phyloP scores from a whole-genome alignment of 2,888 invertebrate species.

The Aphidoletes aphidimyza region DNA sequence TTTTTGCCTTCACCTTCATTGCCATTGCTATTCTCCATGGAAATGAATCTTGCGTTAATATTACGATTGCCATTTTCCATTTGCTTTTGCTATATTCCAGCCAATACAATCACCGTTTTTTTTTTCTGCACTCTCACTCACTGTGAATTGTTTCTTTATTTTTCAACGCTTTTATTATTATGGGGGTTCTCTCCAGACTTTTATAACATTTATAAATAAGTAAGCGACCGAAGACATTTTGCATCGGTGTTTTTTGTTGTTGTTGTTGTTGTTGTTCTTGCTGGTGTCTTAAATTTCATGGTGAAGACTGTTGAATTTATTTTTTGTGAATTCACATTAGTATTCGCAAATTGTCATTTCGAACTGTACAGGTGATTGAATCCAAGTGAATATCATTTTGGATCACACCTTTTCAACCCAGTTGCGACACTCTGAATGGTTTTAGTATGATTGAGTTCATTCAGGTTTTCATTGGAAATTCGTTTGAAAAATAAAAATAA shows the following conservation, averaged over 20 bases:
- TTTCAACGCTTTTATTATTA: slow-evolving; percentile 49
- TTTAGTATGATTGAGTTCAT: too few species aligned
- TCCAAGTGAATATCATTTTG: too few species aligned
- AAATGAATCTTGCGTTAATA: slow-evolving; percentile 27
- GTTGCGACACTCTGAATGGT: too few species aligned
- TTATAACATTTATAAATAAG: slow-evolving; percentile 6
- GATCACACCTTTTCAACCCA: too few species aligned
- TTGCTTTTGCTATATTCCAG: neutral
- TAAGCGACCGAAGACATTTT: neutral
- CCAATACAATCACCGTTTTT: neutral
- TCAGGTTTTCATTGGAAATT: too few species aligned
- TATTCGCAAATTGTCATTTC: neutral
- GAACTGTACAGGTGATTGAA: neutral
- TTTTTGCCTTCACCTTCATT: slow-evolving; percentile 41
- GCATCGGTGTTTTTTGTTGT: too few species aligned
- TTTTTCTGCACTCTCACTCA: neutral
- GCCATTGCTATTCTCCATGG: slow-evolving; percentile 40
- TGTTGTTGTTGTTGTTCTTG: neutral
- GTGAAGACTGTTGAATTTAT: neutral
- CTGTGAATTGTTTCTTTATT: slow-evolving; percentile 15
- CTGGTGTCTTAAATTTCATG: neutral
- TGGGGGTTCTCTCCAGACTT: neutral
- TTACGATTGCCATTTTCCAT: neutral
- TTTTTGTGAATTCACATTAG: neutral
- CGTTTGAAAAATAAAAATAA: too few species aligned